Evolutionary conservation across 2,113 vertebrate species (phyloP).

Genomic region (Phasianus colchicus): DNA sequence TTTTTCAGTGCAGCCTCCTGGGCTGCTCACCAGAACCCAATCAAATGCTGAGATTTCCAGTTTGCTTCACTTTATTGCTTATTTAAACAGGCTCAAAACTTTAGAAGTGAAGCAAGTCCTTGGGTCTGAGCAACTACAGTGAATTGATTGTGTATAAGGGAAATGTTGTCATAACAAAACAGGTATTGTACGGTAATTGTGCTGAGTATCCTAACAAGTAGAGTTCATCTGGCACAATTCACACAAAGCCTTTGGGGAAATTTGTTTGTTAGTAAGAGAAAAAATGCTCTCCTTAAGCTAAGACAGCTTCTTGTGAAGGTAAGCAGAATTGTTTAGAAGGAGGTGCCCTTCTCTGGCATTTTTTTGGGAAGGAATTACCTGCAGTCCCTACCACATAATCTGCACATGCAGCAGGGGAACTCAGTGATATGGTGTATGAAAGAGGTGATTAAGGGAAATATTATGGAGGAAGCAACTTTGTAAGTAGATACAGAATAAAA

Average conservation of each 20-base stretch:
- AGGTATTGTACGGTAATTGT: slow-evolving; percentile 16
- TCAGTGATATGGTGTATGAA: too few species aligned
- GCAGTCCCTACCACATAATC: neutral
- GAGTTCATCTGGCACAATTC: slow-evolving; percentile 15
- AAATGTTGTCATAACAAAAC: slow-evolving; percentile 37
- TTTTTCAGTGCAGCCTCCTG: neutral
- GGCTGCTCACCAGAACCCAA: neutral
- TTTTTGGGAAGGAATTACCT: neutral
- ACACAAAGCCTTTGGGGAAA: slow-evolving; percentile 1
- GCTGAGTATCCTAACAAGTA: slow-evolving; percentile 35
- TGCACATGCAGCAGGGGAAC: neutral
- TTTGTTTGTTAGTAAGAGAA: neutral
- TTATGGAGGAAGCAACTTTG: neutral
- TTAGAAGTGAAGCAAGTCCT: slow-evolving; percentile 4
- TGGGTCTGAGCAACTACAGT: neutral
- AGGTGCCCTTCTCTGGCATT: neutral
- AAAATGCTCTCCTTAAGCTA: slow-evolving; percentile 8
- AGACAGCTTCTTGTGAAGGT: neutral
- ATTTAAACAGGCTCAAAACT: slow-evolving; percentile 29
- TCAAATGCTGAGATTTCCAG: neutral
- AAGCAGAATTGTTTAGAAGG: neutral
- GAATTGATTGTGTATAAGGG: neutral
- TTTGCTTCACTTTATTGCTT: neutral
- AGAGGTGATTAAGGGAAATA: neutral
- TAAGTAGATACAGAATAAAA: neutral